Evolutionary conservation across 64 coral and sea anemone genomes (phyloP).

Genomic region (Acropora tenuis): DNA sequence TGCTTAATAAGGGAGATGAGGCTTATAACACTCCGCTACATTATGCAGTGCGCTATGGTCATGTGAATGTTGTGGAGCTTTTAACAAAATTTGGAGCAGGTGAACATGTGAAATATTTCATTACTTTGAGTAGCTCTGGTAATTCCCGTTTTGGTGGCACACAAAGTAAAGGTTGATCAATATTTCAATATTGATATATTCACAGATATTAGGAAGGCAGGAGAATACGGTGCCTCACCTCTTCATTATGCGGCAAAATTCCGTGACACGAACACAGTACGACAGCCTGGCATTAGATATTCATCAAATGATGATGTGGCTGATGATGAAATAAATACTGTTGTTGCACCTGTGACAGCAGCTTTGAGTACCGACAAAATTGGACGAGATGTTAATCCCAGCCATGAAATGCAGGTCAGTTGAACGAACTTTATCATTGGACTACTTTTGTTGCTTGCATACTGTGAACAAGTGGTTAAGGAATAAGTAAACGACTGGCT

Average conservation of each 20-base stretch:
- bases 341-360: constrained; percentile 20
- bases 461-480: too few relatives aligned
- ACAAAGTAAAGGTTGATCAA: constrained; percentile 30
- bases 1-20: constrained; percentile 79
- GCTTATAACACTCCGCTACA: constrained; percentile 78
- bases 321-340: neutral
- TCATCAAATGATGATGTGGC: neutral
- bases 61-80: constrained; percentile 83
- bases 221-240: constrained; percentile 91
- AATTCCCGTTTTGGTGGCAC: neutral
- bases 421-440: neutral
- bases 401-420: neutral
- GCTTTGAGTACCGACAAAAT: neutral
- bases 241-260: constrained; percentile 97
- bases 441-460: too few relatives aligned
- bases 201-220: constrained; percentile 65
- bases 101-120: constrained; percentile 7
- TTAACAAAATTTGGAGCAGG: constrained; percentile 79
- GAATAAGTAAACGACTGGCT: too few relatives aligned
- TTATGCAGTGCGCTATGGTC: constrained; percentile 96
- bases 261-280: constrained; percentile 27
- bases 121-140: too few relatives aligned
- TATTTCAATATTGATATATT: constrained; percentile 14
- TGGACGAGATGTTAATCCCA: neutral
- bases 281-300: constrained; percentile 30